A percentile compares a stretch with the other conserved stretches of the same genome.
Conservation (phyloP, 2,113 vertebrate genomes). For the Cheilinus undulatus region DNA sequence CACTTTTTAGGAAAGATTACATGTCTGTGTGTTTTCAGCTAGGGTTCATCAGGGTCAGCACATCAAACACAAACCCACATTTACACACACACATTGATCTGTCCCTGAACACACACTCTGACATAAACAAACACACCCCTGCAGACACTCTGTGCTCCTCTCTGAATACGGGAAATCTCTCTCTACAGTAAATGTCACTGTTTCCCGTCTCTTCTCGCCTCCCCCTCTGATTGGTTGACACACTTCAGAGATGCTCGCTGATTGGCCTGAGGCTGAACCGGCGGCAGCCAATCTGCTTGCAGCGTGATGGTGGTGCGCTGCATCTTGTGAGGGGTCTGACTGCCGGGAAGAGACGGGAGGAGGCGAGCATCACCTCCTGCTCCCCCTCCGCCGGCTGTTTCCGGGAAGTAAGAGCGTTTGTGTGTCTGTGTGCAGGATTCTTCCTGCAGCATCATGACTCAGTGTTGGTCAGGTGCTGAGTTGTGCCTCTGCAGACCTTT, state of each 20-base stretch:
- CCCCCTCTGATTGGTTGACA: background rate
- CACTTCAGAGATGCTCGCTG: background rate
- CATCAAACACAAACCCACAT: conserved; percentile 1
- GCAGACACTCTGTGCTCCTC: conserved; percentile 3
- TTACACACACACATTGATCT: background rate
- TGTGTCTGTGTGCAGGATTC: conserved; percentile 22
- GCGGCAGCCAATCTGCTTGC: conserved; percentile 46
- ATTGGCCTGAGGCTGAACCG: conserved; percentile 30
- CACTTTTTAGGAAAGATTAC: background rate
- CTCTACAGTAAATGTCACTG: background rate
- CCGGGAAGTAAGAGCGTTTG: conserved; percentile 49
- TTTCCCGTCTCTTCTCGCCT: background rate
- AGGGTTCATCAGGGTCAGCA: background rate
- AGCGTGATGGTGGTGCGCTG: conserved; percentile 11
- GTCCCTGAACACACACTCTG: conserved; percentile 25
- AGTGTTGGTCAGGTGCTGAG: conserved; percentile 20
- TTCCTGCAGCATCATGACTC: conserved; percentile 33
- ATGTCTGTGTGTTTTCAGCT: background rate
- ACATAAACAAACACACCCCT: background rate
- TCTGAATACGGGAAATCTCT: conserved; percentile 39
- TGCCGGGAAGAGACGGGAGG: conserved; percentile 57
- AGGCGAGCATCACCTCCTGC: conserved; percentile 55
- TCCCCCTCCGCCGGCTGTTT: conserved; percentile 35
- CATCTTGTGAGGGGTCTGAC: conserved; percentile 56
- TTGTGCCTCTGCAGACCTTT: background rate